Evolutionary conservation across 1,140 invertebrate genomes (phyloP), one percentile per base, ranked within the genome.

Genomic region (Papilio polytes): DNA sequence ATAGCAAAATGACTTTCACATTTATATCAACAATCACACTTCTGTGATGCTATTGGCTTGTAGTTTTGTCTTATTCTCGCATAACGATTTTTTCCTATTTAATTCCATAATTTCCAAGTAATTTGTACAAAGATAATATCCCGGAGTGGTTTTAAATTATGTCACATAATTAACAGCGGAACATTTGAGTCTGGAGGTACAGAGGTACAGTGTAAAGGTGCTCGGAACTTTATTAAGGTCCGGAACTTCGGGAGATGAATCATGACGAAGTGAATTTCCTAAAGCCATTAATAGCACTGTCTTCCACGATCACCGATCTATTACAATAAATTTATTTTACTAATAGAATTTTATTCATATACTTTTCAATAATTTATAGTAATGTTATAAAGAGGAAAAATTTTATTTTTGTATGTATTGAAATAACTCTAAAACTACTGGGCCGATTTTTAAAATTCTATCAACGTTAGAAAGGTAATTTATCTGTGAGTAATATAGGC

Each of bases 241-340:
- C 66, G 63, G 78, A 73, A 80, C 20, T 73, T 41, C n/a, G 63
- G 20, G 22, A 44, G 78, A 80, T 80, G 70, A 80, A 73, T 80
- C 44, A 80, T 73, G 63, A 73, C 78, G 44, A 74, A 56, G 53
- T 31, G 77, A 78, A 78, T 66, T 78, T 78, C 77, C 77, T 78
- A 78, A 59, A 78, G 41, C 31, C 56, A 66, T 66, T 66, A 66
- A 78, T 66, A 78, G 53, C 20, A 78, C 66, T 78, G 77, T 78
- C 77, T 78, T 44, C 53, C 26, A 63, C 77, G 56, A 78, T 78
- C 56, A 66, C 77, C 7, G 36, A 63, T 78, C 56, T 66, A 78
- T 78, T 78, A 41, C 36, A 63, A 66, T 78, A 66, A 78, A 26
- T 78, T 66, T 56, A 66, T 78, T 78, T 77, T 78, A 7, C 0